These are phyloP conservation scores for Notoglanidium macrostoma DNA, from an alignment of 2,797 vertebrate genomes.

Conservation along the genomic window DNA sequence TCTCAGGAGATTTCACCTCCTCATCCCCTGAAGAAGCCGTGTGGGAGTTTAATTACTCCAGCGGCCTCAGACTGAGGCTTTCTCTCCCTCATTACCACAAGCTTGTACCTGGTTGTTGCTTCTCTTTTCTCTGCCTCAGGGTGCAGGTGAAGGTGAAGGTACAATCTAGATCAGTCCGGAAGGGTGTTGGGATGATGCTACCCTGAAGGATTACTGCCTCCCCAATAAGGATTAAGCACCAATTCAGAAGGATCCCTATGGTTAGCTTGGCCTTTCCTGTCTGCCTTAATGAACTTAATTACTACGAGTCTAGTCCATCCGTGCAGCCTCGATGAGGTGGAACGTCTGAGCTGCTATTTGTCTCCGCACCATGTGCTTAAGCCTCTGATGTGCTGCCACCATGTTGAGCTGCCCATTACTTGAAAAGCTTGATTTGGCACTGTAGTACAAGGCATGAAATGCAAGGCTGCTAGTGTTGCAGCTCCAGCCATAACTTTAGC, in stretches of 20 bases:
- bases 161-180: slow-evolving; percentile 33
- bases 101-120: slow-evolving; percentile 35
- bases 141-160: slow-evolving; percentile 14
- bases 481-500: background rate
- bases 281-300: slow-evolving; percentile 61
- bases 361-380: slow-evolving; percentile 44
- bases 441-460: slow-evolving; percentile 22
- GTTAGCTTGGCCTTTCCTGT: slow-evolving; percentile 60
- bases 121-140: slow-evolving; percentile 25
- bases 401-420: slow-evolving; percentile 41
- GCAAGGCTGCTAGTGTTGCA: slow-evolving; percentile 11
- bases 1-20: slow-evolving; percentile 53
- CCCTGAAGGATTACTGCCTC: slow-evolving; percentile 69
- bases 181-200: slow-evolving; percentile 60
- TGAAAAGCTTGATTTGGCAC: slow-evolving; percentile 39
- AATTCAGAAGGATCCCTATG: slow-evolving; percentile 48
- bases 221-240: slow-evolving; percentile 64
- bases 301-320: slow-evolving; percentile 47
- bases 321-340: slow-evolving; percentile 50
- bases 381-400: slow-evolving; percentile 57
- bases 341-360: slow-evolving; percentile 40
- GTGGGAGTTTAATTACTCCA: slow-evolving; percentile 63
- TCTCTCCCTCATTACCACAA: slow-evolving; percentile 43
- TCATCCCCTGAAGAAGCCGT: slow-evolving; percentile 50
- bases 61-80: slow-evolving; percentile 46